phyloP scores from a whole-genome alignment of 2,888 invertebrate genomes.

The Synergus japonicus region DNA sequence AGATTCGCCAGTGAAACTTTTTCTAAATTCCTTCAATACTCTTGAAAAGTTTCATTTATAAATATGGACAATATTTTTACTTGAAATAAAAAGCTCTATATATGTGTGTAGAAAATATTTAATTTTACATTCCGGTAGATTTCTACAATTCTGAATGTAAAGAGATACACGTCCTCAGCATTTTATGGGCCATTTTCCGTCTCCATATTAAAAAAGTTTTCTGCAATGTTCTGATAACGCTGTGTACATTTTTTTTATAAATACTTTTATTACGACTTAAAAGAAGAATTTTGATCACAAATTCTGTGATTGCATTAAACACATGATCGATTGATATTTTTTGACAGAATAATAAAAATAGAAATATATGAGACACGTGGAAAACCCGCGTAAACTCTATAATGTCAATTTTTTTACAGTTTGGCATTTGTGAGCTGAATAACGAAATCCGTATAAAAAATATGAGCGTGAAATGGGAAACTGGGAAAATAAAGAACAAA shows the following conservation, averaged over 20 bases:
- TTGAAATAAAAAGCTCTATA: background rate
- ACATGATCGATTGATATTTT: background rate
- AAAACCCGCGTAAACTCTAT: too few species aligned
- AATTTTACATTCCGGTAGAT: background rate
- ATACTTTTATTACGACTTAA: background rate
- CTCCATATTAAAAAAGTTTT: background rate
- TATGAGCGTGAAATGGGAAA: too few species aligned
- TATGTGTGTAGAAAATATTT: background rate
- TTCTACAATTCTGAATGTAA: background rate
- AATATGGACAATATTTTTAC: slow-evolving; percentile 12
- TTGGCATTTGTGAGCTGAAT: too few species aligned
- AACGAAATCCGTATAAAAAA: too few species aligned
- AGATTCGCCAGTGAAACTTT: slow-evolving; percentile 26
- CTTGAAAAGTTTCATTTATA: slow-evolving; percentile 14
- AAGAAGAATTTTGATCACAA: background rate
- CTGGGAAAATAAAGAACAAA: too few species aligned
- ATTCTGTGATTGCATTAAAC: background rate
- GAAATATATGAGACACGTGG: too few species aligned
- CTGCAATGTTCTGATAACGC: background rate
- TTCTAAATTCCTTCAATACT: slow-evolving; percentile 8
- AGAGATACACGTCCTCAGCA: background rate
- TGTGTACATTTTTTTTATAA: background rate
- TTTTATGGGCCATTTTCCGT: background rate
- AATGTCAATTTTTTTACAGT: too few species aligned
- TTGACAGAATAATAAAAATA: too few species aligned